A percentile compares a stretch with the other conserved stretches of the same genome.
phyloP scores from a whole-genome alignment of 1,140 invertebrate genomes.

The Leucophenga varia region DNA sequence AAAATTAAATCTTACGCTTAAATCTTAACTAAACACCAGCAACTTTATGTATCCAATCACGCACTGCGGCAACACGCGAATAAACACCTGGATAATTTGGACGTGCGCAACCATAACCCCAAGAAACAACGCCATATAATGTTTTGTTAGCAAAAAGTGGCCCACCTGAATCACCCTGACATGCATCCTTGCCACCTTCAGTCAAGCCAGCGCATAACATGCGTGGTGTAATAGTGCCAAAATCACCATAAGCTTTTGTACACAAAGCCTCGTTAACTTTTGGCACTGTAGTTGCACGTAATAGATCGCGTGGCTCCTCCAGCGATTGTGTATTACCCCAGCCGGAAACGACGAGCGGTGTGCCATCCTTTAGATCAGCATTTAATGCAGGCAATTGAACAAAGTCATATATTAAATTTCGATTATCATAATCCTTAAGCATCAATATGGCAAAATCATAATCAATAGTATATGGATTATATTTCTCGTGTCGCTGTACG shows the following conservation, averaged over 20 bases:
- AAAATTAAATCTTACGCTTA: too few species aligned
- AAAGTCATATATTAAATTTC: constrained; percentile 20
- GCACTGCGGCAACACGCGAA: constrained; percentile 57
- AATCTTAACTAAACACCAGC: too few species aligned
- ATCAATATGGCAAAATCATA: constrained; percentile 48
- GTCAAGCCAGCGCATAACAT: constrained; percentile 71
- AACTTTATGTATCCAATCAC: constrained; percentile 55
- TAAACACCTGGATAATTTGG: constrained; percentile 61
- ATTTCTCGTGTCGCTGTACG: constrained; percentile 47
- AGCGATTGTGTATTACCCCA: constrained; percentile 55
- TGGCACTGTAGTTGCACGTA: constrained; percentile 57
- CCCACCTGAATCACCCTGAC: constrained; percentile 63
- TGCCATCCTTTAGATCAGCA: constrained; percentile 30
- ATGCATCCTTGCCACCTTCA: constrained; percentile 70
- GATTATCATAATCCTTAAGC: constrained; percentile 23
- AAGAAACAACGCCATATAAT: constrained; percentile 63
- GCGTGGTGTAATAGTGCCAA: constrained; percentile 59
- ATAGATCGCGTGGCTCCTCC: constrained; percentile 23
- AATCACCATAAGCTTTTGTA: constrained; percentile 30
- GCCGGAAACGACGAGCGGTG: constrained; percentile 51
- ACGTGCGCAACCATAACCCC: constrained; percentile 62
- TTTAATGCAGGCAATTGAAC: constrained; percentile 28
- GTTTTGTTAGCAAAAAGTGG: constrained; percentile 44
- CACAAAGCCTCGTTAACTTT: constrained; percentile 46
- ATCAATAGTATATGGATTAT: constrained; percentile 37